Evolutionary conservation across 37 sponge, comb jelly and placozoan species (phyloP).

Genomic region (Cliona cf. orientalis): DNA sequence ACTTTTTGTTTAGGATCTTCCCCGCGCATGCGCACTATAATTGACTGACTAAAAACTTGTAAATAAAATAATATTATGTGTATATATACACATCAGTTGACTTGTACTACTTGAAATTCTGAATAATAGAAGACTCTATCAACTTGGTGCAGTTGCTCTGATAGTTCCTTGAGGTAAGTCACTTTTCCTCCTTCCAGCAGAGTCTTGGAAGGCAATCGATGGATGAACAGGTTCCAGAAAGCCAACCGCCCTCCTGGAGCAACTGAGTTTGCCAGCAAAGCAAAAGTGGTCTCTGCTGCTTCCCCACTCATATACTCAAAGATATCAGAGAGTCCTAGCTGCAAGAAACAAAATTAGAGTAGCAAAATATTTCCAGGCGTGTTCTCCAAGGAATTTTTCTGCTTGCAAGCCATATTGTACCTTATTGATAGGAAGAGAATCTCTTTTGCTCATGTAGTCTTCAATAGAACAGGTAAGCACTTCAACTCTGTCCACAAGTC

Average conservation of each 20-base stretch:
- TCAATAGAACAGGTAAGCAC: conserved; percentile 38
- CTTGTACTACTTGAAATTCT: conserved; percentile 16
- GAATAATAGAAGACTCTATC: conserved; percentile 69
- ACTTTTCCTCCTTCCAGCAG: conserved; percentile 27
- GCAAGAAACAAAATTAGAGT: background rate
- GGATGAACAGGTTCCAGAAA: conserved; percentile 59
- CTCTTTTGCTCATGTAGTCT: conserved; percentile 13
- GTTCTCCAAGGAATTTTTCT: background rate
- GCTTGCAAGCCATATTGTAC: background rate
- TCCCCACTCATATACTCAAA: conserved; percentile 74
- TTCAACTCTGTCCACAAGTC: conserved; percentile 30
- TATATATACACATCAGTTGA: background rate
- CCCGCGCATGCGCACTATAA: background rate
- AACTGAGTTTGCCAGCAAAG: conserved; percentile 10
- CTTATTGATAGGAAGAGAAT: conserved; percentile 11
- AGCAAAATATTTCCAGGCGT: background rate
- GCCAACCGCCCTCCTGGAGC: conserved; percentile 53
- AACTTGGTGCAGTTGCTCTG: conserved; percentile 17
- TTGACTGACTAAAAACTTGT: background rate
- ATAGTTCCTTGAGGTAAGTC: conserved; percentile 15
- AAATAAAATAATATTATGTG: background rate
- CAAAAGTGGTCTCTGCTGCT: conserved; percentile 15
- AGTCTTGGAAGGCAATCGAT: conserved; percentile 7
- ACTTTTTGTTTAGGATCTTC: background rate
- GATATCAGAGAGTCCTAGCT: conserved; percentile 63